Conservation (phyloP, 2,888 invertebrate genomes). For the Dioctria rufipes region DNA sequence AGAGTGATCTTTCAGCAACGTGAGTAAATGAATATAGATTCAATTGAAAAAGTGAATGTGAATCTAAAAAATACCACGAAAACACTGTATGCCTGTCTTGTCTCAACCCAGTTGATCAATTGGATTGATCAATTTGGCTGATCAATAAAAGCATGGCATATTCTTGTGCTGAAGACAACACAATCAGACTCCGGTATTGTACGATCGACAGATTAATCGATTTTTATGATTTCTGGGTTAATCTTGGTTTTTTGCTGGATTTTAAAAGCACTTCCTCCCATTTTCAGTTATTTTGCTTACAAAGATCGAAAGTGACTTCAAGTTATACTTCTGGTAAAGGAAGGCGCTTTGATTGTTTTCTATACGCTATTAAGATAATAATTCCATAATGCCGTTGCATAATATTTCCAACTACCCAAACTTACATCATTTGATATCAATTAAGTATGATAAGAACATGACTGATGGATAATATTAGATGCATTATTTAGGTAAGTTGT, state of each 20-base stretch:
- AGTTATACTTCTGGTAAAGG: background rate
- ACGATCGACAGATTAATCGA: constrained; percentile 4
- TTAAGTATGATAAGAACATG: too few species aligned
- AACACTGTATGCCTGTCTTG: background rate
- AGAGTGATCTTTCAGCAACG: background rate
- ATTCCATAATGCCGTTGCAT: background rate
- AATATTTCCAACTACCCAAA: background rate
- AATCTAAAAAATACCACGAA: background rate
- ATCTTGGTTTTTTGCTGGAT: background rate
- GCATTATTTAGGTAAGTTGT: too few species aligned
- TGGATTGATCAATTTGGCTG: background rate
- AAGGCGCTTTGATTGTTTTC: background rate
- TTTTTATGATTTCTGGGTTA: constrained; percentile 13
- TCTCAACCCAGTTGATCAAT: background rate
- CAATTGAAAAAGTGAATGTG: background rate
- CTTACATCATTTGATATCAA: background rate
- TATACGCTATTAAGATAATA: background rate
- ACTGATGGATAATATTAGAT: too few species aligned
- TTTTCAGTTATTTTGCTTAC: too few species aligned
- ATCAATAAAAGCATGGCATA: background rate
- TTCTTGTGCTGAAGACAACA: background rate
- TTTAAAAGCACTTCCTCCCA: background rate
- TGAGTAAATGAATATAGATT: background rate
- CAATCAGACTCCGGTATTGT: background rate
- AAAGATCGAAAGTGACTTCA: background rate